Percentiles rank a stretch among this genome's conserved stretches.
These are phyloP conservation scores for Theocolax elegans DNA, from an alignment of 1,140 invertebrate genomes.

Conservation along the genomic window DNA sequence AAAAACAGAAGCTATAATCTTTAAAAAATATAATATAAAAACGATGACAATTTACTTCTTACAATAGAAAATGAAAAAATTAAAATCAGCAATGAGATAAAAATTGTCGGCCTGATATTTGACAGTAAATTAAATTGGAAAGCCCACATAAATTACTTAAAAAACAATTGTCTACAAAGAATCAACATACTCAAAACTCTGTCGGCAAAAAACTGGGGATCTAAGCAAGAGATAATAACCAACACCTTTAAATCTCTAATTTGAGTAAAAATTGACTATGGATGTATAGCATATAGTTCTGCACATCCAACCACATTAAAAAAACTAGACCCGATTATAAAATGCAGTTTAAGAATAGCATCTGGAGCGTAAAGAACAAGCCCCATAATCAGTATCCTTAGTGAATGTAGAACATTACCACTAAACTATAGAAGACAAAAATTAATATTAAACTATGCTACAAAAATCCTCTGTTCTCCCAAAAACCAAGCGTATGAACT, in stretches of 20 bases:
- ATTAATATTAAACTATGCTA: background rate
- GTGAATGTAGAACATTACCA: background rate
- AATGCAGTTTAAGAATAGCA: background rate
- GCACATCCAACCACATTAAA: background rate
- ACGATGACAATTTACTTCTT: background rate
- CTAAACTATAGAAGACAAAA: background rate
- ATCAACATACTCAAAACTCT: background rate
- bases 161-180: background rate
- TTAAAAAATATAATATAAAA: background rate
- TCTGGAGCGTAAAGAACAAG: background rate
- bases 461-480: no score
- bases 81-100: background rate
- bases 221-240: background rate
- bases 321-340: background rate
- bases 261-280: background rate
- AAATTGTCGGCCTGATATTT: slow-evolving; percentile 2
- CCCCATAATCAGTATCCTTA: background rate
- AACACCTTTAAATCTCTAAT: background rate
- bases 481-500: no score
- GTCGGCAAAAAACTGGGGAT: background rate
- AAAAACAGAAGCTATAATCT: background rate
- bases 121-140: background rate
- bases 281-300: background rate
- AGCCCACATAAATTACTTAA: background rate
- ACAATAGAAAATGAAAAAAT: background rate